These are phyloP conservation scores for Burhinus bistriatus DNA, from an alignment of 2,113 vertebrate species.

Conservation along the genomic window DNA sequence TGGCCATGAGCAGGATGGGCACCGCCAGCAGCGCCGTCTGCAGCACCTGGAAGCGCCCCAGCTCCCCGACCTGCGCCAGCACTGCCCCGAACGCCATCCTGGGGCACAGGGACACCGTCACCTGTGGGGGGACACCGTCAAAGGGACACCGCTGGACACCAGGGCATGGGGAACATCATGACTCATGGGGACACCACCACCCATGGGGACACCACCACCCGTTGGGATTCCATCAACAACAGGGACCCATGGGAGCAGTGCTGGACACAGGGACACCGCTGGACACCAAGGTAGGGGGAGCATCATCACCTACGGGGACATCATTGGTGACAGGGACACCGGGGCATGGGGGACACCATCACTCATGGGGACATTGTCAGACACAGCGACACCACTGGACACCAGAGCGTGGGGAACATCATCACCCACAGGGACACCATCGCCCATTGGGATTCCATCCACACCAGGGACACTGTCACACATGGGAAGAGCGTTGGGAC, in stretches of 20 bases:
- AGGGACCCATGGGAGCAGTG: too few species aligned
- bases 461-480: background rate
- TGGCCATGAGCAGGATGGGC: constrained; percentile 80
- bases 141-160: background rate
- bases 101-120: background rate
- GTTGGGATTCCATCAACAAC: background rate
- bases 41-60: constrained; percentile 79
- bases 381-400: background rate
- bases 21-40: constrained; percentile 72
- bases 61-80: constrained; percentile 74
- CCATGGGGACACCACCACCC: background rate
- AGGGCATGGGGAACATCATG: background rate
- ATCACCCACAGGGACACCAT: background rate
- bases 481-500: background rate
- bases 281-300: too few species aligned
- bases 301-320: too few species aligned
- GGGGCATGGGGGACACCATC: too few species aligned
- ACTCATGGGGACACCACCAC: background rate
- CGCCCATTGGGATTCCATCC: background rate
- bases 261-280: too few species aligned
- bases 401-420: background rate
- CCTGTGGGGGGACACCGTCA: accelerated
- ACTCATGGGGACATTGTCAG: too few species aligned
- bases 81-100: constrained; percentile 77
- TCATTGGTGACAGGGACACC: too few species aligned